Evolutionary conservation across 2,113 vertebrate species (phyloP).

Genomic region (Hippocampus guttulatus): DNA sequence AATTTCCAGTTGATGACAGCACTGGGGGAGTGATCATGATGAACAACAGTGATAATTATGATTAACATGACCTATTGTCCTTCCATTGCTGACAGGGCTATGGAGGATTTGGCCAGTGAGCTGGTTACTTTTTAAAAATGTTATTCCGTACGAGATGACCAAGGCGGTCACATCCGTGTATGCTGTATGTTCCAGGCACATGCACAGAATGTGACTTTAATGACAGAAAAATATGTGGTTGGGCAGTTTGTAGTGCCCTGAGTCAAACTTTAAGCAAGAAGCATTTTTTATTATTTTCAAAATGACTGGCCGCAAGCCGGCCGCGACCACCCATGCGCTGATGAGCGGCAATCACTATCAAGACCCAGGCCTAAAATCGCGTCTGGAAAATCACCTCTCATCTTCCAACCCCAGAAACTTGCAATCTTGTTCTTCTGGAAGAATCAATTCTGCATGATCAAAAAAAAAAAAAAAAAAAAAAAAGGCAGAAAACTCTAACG

Average conservation of each 20-base stretch:
- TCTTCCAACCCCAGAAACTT: neutral
- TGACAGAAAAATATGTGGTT: too few relatives aligned
- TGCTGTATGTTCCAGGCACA: neutral
- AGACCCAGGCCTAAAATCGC: neutral
- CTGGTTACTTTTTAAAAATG: neutral
- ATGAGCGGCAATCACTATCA: neutral
- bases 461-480: too few relatives aligned
- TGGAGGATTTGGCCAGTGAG: neutral
- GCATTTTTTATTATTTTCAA: neutral
- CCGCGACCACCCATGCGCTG: neutral
- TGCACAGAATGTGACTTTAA: too few relatives aligned
- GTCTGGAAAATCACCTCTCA: neutral
- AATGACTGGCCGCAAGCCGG: neutral
- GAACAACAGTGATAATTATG: neutral
- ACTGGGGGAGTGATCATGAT: neutral
- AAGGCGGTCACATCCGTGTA: neutral
- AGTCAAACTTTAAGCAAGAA: neutral
- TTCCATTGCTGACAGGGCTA: neutral
- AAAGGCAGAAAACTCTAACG: neutral
- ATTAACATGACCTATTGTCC: neutral
- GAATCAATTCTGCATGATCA: neutral
- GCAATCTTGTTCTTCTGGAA: neutral
- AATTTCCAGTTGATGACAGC: conserved; percentile 1
- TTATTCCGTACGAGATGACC: neutral
- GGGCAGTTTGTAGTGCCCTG: neutral